phyloP scores from a whole-genome alignment of 2,888 invertebrate genomes.

The Ypsolopha sequella region DNA sequence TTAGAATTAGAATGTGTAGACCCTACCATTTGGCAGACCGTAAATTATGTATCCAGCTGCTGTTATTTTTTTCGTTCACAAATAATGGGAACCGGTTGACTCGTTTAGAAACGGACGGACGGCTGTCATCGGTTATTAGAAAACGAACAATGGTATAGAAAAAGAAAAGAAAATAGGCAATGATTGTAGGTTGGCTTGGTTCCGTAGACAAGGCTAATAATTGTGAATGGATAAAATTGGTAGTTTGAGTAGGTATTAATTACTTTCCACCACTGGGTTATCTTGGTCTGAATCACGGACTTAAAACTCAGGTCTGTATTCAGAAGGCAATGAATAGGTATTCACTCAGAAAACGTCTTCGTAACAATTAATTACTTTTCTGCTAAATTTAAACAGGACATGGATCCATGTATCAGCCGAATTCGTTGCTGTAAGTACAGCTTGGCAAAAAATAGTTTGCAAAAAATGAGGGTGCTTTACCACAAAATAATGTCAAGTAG shows the following conservation, averaged over 20 bases:
- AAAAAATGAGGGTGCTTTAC: too few relatives aligned
- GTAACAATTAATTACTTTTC: too few relatives aligned
- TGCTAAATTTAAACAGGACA: too few relatives aligned
- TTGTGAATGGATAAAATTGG: neutral
- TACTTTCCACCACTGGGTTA: too few relatives aligned
- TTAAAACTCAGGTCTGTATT: too few relatives aligned
- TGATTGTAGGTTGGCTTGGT: constrained; percentile 1
- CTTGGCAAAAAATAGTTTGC: too few relatives aligned
- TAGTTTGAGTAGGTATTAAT: neutral
- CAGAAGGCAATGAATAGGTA: too few relatives aligned
- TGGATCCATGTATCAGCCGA: too few relatives aligned
- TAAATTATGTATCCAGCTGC: constrained; percentile 50
- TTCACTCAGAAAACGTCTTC: too few relatives aligned
- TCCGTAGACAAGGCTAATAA: neutral
- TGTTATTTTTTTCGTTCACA: constrained; percentile 42
- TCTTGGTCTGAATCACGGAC: too few relatives aligned
- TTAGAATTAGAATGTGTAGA: constrained; percentile 69
- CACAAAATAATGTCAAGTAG: too few relatives aligned
- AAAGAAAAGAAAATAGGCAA: constrained; percentile 15
- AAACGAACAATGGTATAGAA: constrained; percentile 24
- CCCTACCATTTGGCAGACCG: constrained; percentile 68
- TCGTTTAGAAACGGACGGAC: constrained; percentile 13
- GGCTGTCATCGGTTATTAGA: constrained; percentile 19
- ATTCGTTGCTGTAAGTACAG: too few relatives aligned
- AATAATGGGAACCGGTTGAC: constrained; percentile 53